phyloP scores from a whole-genome alignment of 2,797 vertebrate species.

The Champsocephalus esox region DNA sequence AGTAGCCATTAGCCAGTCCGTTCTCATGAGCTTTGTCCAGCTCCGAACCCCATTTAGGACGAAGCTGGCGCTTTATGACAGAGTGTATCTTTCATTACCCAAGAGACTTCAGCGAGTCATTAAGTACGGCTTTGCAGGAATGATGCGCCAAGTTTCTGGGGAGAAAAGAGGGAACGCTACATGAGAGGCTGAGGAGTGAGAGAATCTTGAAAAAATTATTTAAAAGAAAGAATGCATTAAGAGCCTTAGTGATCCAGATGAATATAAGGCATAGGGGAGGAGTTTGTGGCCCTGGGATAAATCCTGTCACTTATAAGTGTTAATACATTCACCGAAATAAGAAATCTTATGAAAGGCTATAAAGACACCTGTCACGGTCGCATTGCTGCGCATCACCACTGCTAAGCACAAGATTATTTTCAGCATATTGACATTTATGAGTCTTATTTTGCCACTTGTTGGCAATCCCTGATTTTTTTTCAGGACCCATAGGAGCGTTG shows the following conservation, averaged over 20 bases:
- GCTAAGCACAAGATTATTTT: no score
- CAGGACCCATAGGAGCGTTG: no score
- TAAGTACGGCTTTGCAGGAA: constrained; percentile 40
- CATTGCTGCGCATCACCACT: no score
- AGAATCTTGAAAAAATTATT: constrained; percentile 17
- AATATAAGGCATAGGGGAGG: neutral
- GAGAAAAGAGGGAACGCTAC: neutral
- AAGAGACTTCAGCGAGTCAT: constrained; percentile 38
- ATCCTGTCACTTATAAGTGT: neutral
- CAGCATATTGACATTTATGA: no score
- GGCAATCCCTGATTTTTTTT: no score
- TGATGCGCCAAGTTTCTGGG: constrained; percentile 20
- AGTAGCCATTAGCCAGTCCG: constrained; percentile 53
- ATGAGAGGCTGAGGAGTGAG: neutral
- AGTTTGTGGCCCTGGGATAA: constrained; percentile 6
- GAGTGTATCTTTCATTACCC: constrained; percentile 44
- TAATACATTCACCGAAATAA: no score
- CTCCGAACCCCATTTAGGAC: constrained; percentile 41
- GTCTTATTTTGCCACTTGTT: no score
- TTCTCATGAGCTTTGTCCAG: constrained; percentile 42
- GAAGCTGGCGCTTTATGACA: constrained; percentile 22
- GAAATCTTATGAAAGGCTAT: no score
- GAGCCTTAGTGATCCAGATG: neutral
- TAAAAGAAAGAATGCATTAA: neutral
- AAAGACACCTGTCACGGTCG: no score